A percentile compares a stretch with the other conserved stretches of the same genome.
These are phyloP conservation scores for Perodicticus potto DNA, from an alignment of 2,797 vertebrate species.

Conservation along the genomic window DNA sequence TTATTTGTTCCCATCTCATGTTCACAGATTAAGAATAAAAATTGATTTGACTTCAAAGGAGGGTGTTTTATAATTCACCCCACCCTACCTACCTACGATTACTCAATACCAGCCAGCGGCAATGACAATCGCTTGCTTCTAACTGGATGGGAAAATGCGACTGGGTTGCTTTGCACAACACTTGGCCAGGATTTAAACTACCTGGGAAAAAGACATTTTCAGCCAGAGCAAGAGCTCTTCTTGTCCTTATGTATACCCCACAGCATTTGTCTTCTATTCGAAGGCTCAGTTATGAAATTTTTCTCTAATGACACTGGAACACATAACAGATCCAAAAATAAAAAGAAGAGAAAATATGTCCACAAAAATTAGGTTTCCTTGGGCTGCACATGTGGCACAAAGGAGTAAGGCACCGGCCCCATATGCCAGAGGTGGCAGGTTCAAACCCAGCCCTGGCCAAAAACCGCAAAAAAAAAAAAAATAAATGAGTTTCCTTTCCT, in stretches of 20 bases:
- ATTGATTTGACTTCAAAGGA: slow-evolving; percentile 81
- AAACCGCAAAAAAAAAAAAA: neutral
- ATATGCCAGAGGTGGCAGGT: too few relatives aligned
- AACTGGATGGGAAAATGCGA: neutral
- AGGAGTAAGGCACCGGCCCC: too few relatives aligned
- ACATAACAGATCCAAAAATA: neutral
- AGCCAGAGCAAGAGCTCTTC: neutral
- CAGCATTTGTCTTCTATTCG: neutral
- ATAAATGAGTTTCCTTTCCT: neutral
- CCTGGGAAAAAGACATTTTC: neutral
- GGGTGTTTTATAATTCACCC: slow-evolving; percentile 63
- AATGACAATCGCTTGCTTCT: fast-evolving
- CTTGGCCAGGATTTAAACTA: neutral
- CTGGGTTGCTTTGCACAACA: neutral
- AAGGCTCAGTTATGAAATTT: neutral
- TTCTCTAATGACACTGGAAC: neutral
- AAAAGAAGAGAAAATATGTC: neutral
- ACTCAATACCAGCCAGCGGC: neutral
- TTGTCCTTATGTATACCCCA: neutral
- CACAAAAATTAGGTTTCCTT: neutral
- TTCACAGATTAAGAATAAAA: slow-evolving; percentile 82
- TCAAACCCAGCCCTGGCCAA: too few relatives aligned
- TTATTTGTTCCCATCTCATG: slow-evolving; percentile 78
- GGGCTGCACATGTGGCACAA: too few relatives aligned
- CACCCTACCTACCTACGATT: neutral